Evolutionary conservation across 2,888 invertebrate species (phyloP), one percentile per base, ranked within the genome.

Genomic region (Scaptomyza flava): DNA sequence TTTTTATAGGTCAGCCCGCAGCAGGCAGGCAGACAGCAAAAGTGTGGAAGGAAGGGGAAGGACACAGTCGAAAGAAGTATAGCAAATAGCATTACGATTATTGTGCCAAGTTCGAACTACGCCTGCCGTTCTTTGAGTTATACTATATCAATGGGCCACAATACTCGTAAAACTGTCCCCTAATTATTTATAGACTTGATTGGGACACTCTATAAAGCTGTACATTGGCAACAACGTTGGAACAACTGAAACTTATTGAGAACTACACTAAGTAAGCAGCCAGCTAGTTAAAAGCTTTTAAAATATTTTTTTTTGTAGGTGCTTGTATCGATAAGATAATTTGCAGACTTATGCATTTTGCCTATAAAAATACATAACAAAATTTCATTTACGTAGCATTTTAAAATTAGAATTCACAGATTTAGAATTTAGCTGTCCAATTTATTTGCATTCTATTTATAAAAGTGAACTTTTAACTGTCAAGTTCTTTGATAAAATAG

Each of bases 1-100:
- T 77, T 71, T 82, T 79, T 81, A 66, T 77, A 76, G 77, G 77
- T 79, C 70, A 71, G 27, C 51, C 43, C 48, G n/a, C 62, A 50
- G 62, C 47, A 27, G 46, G 54, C 45, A 41, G 41, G 17, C 41
- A 9, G 9, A 6, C 46, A 33, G 31, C 33, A 7, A 9, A n/a
- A 17, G 33, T 5, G 12, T 2, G 2, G 17, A 0, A 1, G 0
- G 36, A 2, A 2, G 34, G 20, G 9, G 5, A 9, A 1, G 33
- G 41, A 23, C n/a, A n/a, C 2, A 38, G 14, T 47, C 36, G 33
- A 14, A 67, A 27, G 42, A 38, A 33, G 46, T 50, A 42, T 12
- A 41, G 54, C 43, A 36, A 72, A 59, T 57, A 76, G 53, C 72
- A 69, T 76, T 79, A 73, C 45, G 68, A 45, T 56, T 54, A 56